Percentiles rank a stretch among this genome's conserved stretches.
phyloP scores from a whole-genome alignment of 2,888 invertebrate genomes.

The Teleiodes luculella region DNA sequence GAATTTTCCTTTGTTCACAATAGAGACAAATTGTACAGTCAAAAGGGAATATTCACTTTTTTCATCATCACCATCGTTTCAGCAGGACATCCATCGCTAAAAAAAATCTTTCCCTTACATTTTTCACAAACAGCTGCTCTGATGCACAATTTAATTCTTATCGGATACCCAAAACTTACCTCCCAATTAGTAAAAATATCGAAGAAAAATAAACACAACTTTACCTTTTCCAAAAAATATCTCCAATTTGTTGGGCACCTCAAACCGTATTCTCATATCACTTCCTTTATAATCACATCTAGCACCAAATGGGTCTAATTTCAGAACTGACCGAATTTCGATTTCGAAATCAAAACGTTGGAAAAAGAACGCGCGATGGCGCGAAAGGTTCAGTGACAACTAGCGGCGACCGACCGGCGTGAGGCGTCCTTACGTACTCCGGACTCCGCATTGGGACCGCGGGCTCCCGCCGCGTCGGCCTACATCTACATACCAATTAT shows the following conservation, averaged over 20 bases:
- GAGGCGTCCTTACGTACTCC: slow-evolving; percentile 55
- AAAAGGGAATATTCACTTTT: no score
- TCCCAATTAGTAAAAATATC: no score
- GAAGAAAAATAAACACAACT: slow-evolving; percentile 36
- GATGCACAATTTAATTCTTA: no score
- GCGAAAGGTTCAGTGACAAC: slow-evolving; percentile 65
- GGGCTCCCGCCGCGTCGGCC: slow-evolving; percentile 74
- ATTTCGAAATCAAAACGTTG: slow-evolving; percentile 30
- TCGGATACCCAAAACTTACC: no score
- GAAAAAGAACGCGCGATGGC: slow-evolving; percentile 41
- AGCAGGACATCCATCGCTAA: no score
- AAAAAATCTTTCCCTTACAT: no score
- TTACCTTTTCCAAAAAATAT: slow-evolving; percentile 68
- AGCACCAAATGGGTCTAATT: slow-evolving; percentile 37
- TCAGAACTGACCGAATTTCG: slow-evolving; percentile 34
- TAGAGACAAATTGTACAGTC: no score
- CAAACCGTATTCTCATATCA: slow-evolving; percentile 73
- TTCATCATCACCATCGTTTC: no score
- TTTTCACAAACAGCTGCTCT: no score
- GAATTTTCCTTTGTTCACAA: no score
- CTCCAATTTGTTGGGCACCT: slow-evolving; percentile 76
- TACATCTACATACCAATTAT: slow-evolving; percentile 42
- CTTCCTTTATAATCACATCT: slow-evolving; percentile 42
- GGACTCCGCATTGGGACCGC: slow-evolving; percentile 64
- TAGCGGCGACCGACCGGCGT: slow-evolving; percentile 36